Evolutionary conservation across 2,113 vertebrate species (phyloP).

Genomic region (Erythrolamprus reginae): DNA sequence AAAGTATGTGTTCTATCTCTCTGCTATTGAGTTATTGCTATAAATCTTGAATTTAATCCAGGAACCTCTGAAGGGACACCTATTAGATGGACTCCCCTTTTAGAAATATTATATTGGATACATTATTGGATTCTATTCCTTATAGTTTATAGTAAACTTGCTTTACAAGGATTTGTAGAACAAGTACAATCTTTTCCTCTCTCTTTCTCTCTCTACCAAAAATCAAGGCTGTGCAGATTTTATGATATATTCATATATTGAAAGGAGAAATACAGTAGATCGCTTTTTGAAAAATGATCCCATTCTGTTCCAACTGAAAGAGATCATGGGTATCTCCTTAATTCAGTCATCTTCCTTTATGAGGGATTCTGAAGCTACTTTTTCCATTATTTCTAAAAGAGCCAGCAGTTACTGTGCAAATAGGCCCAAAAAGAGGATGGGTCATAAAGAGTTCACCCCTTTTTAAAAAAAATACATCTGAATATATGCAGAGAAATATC

Average conservation of each 20-base stretch:
- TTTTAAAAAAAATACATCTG: conserved; percentile 44
- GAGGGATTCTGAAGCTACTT: neutral
- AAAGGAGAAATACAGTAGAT: neutral
- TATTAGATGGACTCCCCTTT: neutral
- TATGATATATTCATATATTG: neutral
- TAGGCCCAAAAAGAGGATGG: conserved; percentile 61
- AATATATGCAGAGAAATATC: conserved; percentile 67
- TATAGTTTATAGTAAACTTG: neutral
- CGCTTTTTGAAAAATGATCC: neutral
- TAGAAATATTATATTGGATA: neutral
- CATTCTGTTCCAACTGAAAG: neutral
- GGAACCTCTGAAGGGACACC: neutral
- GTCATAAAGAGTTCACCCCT: conserved; percentile 77
- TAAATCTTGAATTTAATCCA: neutral
- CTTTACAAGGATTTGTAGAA: neutral
- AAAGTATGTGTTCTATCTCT: neutral
- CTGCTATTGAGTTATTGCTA: neutral
- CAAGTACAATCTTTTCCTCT: too few species aligned
- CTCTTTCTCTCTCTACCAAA: neutral
- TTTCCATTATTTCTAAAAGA: conserved; percentile 27
- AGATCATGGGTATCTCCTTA: neutral
- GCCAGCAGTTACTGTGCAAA: conserved; percentile 59
- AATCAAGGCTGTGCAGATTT: neutral
- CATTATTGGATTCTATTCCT: neutral
- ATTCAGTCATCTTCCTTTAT: neutral